These are phyloP conservation scores for Spodoptera exigua DNA, from an alignment of 2,888 invertebrate species.

Conservation along the genomic window DNA sequence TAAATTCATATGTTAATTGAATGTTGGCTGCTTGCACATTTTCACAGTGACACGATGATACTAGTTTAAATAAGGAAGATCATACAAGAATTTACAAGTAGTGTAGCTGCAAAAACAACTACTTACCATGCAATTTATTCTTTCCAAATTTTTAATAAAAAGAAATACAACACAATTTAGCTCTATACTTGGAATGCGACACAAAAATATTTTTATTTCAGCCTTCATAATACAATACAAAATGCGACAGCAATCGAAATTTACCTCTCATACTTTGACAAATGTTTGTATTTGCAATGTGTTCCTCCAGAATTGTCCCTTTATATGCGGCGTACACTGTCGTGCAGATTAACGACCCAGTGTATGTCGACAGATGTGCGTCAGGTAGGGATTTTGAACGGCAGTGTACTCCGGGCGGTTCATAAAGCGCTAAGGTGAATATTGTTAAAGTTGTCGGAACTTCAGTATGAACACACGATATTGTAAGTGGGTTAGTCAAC, in stretches of 20 bases:
- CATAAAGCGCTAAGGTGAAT: not conserved
- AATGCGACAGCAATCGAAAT: slow-evolving; percentile 1
- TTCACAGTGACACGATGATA: too few species aligned
- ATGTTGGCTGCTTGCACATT: too few species aligned
- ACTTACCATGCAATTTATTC: too few species aligned
- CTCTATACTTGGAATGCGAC: slow-evolving; percentile 27
- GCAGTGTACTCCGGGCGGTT: slow-evolving; percentile 13
- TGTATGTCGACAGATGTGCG: slow-evolving; percentile 34
- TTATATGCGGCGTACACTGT: slow-evolving; percentile 25
- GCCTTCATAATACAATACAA: slow-evolving; percentile 10
- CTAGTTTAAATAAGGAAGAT: too few species aligned
- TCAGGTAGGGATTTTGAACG: slow-evolving; percentile 29
- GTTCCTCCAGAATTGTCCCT: slow-evolving; percentile 22
- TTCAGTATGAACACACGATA: not conserved
- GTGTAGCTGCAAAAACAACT: too few species aligned
- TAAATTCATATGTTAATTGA: too few species aligned
- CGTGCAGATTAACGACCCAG: slow-evolving; percentile 49
- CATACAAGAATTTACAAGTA: too few species aligned
- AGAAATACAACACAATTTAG: slow-evolving; percentile 29
- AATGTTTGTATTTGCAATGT: slow-evolving; percentile 20
- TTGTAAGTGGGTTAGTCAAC: not conserved
- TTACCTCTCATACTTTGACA: not conserved
- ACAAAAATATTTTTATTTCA: slow-evolving; percentile 33
- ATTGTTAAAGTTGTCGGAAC: not conserved
- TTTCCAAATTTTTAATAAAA: not conserved